Base-by-base conservation (phyloP, 1,140 invertebrate genomes). In the Dysdera silvatica region DNA sequence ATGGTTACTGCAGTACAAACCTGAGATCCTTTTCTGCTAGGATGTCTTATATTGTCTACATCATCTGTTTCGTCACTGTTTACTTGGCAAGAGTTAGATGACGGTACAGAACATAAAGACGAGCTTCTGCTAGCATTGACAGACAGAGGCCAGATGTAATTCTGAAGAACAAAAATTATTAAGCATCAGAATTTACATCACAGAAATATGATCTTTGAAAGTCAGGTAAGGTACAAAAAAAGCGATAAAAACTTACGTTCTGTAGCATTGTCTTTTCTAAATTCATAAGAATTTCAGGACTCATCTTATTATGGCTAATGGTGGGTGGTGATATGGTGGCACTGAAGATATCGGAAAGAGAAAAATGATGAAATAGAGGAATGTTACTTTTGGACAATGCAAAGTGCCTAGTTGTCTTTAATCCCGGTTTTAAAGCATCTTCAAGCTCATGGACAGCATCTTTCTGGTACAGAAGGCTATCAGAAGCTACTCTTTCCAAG, bases 381-480 rank as follows among this genome's bases (percentile, higher is more conserved):
- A 61, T 61, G 51, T 61, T 61, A 23, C 55, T 61, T 10, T 49
- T 54, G 5, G 60, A 61, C n/a, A n/a, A n/a, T n/a, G n/a, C n/a
- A n/a, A n/a, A n/a, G n/a, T n/a, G n/a, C n/a, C n/a, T n/a, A n/a
- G n/a, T n/a, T n/a, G n/a, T n/a, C 16, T 61, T 61, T 18, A 61
- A 48, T 6, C 60, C 60, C 37, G 37, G 33, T 4, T 48, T 31
- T 52, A 61, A 54, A 6, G 49, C 43, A 28, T 48, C 24, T 47
- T 61, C 60, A 5, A 61, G 20, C 29, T 61, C 60, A 10, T 55
- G 32, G 20, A 61, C 48, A 26, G 60, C 60, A 48, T 61, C 60
- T 23, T 61, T 61, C 28, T 54, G 20, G 31, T 61, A 61, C 23
- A 61, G 40, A 14, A 61, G 51, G 6, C 51, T 54, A 48, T 61